These are phyloP conservation scores for Astropecten irregularis DNA, from an alignment of 53 echinoderm and acorn worm genomes.

Conservation along the genomic window DNA sequence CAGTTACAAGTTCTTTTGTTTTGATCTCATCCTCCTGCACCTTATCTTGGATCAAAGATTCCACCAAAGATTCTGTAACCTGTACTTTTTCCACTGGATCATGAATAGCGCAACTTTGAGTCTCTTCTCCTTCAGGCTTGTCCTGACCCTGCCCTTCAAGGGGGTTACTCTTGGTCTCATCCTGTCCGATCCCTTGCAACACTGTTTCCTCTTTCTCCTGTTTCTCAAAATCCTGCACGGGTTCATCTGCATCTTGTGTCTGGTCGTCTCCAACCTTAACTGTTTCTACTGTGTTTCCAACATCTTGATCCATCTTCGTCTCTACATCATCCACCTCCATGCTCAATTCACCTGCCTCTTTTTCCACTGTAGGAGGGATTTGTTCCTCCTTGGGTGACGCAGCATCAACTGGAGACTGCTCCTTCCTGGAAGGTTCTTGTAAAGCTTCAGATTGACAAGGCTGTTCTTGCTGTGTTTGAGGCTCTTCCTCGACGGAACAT, in stretches of 20 bases:
- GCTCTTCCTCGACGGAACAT: background rate
- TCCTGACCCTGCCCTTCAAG: background rate
- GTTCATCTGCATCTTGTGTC: background rate
- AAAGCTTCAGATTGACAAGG: background rate
- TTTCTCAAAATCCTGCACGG: background rate
- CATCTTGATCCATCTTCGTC: background rate
- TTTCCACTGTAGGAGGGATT: background rate
- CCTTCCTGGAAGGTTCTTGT: background rate
- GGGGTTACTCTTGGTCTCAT: background rate
- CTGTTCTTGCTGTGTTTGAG: background rate
- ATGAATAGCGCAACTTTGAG: background rate
- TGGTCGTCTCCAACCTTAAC: slow-evolving; percentile 5
- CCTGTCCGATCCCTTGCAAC: slow-evolving; percentile 4
- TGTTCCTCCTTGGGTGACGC: background rate
- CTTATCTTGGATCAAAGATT: background rate
- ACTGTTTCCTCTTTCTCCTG: background rate
- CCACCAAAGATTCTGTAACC: background rate
- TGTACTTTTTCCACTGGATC: too few species aligned
- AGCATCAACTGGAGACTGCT: background rate
- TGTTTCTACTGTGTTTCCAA: background rate
- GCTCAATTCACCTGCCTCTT: background rate
- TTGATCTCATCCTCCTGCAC: background rate
- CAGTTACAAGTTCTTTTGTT: background rate
- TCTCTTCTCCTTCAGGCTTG: background rate
- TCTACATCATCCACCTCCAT: background rate